A percentile compares a stretch with the other conserved stretches of the same genome.
Conservation (phyloP, 2,797 vertebrate genomes). For the Cyprinodon diabolis region DNA sequence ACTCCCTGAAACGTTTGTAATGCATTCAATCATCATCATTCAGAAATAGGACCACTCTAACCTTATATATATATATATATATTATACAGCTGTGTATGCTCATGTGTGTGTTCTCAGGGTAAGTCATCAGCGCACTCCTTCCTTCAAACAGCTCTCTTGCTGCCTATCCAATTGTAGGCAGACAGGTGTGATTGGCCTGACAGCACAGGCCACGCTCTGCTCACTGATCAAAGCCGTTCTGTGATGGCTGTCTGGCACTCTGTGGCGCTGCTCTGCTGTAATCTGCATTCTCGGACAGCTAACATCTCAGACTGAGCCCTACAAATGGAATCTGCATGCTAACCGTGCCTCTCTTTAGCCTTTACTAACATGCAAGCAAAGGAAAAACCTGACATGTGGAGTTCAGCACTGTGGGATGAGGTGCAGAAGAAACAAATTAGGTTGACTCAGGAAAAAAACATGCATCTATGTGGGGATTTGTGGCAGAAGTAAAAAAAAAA, state of each 20-base stretch:
- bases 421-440: constrained; percentile 69
- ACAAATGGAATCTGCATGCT: constrained; percentile 74
- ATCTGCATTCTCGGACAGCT: constrained; percentile 83
- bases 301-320: constrained; percentile 77
- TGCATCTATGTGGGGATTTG: constrained; percentile 57
- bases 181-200: constrained; percentile 82
- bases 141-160: constrained; percentile 55
- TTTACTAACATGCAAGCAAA: constrained; percentile 65
- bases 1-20: constrained; percentile 78
- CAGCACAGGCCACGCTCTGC: constrained; percentile 80
- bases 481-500: constrained; percentile 42
- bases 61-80: constrained; percentile 12
- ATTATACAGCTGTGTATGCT: constrained; percentile 21
- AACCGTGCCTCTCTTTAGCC: constrained; percentile 76
- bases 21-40: constrained; percentile 21
- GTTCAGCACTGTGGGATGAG: constrained; percentile 67
- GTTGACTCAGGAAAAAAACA: constrained; percentile 72
- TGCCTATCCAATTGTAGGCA: constrained; percentile 75
- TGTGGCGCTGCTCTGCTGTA: constrained; percentile 73
- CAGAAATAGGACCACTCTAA: constrained; percentile 37
- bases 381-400: constrained; percentile 70
- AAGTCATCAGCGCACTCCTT: constrained; percentile 72
- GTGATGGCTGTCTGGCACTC: constrained; percentile 80
- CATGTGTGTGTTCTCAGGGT: constrained; percentile 65
- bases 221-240: constrained; percentile 83